phyloP scores from a whole-genome alignment of 2,113 vertebrate genomes.

The Phoenicopterus ruber region DNA sequence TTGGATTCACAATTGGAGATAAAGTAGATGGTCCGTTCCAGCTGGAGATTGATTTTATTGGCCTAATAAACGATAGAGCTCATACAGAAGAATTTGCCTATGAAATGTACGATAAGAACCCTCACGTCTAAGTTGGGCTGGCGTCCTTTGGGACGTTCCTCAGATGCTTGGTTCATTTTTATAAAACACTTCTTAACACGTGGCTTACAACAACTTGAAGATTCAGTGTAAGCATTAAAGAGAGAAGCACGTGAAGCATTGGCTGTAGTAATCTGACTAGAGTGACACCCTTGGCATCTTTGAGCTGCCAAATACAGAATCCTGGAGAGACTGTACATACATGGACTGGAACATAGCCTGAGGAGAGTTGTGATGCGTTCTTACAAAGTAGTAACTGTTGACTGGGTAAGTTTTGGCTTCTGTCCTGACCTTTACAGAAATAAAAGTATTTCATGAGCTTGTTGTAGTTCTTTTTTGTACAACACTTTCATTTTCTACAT shows the following conservation, averaged over 20 bases:
- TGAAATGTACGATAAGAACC: constrained; percentile 81
- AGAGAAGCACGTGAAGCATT: background rate
- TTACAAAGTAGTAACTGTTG: background rate
- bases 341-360: background rate
- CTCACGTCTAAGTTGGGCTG: background rate
- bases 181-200: background rate
- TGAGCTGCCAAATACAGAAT: background rate
- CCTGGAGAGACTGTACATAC: background rate
- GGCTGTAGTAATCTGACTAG: background rate
- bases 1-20: constrained; percentile 91
- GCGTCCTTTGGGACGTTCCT: background rate
- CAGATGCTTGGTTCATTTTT: background rate
- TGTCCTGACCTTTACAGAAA: background rate
- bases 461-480: background rate
- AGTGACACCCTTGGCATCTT: background rate
- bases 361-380: background rate
- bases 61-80: constrained; percentile 80
- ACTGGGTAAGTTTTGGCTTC: background rate
- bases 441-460: background rate
- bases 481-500: background rate
- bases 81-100: constrained; percentile 92
- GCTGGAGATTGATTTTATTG: constrained; percentile 92
- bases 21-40: constrained; percentile 90
- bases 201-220: background rate
- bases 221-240: background rate